phyloP scores from a whole-genome alignment of 2,113 vertebrate genomes.

The Apaloderma vittatum region DNA sequence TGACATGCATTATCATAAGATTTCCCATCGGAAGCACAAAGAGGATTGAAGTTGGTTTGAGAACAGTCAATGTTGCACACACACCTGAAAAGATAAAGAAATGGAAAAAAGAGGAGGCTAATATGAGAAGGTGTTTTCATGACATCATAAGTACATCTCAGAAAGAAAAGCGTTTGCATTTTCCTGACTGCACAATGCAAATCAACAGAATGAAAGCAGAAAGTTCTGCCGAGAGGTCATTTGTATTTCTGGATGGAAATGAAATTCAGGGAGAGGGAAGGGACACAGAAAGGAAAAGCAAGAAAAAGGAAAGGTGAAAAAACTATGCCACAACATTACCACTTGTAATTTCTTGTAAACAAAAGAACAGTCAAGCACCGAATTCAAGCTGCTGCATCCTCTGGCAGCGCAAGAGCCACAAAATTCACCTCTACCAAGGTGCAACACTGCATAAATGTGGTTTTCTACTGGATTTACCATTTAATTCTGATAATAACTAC shows the following conservation, averaged over 20 bases:
- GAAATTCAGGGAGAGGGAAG: neutral
- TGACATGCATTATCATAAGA: slow-evolving; percentile 99
- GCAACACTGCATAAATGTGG: neutral
- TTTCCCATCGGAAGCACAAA: slow-evolving; percentile 97
- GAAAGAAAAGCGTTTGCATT: slow-evolving; percentile 2
- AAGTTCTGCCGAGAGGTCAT: neutral
- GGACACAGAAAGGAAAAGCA: neutral
- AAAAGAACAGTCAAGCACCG: neutral
- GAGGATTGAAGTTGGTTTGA: slow-evolving; percentile 99
- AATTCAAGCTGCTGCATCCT: neutral
- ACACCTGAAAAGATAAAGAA: slow-evolving; percentile 84
- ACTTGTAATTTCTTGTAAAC: neutral
- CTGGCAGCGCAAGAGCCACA: neutral
- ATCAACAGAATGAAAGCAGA: slow-evolving; percentile 13
- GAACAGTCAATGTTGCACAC: slow-evolving; percentile 99
- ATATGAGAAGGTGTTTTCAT: neutral
- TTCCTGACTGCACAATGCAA: slow-evolving; percentile 20
- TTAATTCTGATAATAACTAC: neutral
- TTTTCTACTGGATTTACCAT: neutral
- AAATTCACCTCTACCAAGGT: neutral
- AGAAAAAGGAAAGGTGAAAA: neutral
- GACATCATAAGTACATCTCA: slow-evolving; percentile 29
- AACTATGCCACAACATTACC: neutral
- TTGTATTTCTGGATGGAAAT: slow-evolving; percentile 16
- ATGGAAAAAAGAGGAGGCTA: slow-evolving; percentile 31